These are phyloP conservation scores for Anolis carolinensis DNA, from an alignment of 2,113 vertebrate species.

Conservation along the genomic window DNA sequence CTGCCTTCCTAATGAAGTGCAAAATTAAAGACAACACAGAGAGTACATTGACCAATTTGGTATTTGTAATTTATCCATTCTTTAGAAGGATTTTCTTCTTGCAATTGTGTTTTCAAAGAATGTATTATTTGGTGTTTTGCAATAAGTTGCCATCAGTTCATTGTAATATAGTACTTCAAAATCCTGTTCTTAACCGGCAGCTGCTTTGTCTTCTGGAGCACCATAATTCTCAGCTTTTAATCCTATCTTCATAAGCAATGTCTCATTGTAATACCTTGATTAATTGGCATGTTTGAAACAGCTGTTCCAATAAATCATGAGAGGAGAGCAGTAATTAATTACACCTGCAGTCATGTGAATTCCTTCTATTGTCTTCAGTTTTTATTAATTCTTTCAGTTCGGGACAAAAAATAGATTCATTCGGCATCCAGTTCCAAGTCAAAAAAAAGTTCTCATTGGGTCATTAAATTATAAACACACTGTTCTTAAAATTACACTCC, in stretches of 20 bases:
- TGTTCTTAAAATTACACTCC: slow-evolving; percentile 52
- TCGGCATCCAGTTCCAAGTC: background rate
- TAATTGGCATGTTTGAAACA: background rate
- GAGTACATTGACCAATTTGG: background rate
- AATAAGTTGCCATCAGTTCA: background rate
- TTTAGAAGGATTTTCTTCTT: background rate
- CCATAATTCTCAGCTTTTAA: background rate
- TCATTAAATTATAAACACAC: background rate
- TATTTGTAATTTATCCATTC: background rate
- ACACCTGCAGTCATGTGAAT: background rate
- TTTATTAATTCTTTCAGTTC: background rate
- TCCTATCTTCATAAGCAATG: background rate
- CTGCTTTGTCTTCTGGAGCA: background rate
- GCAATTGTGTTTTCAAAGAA: background rate
- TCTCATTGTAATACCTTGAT: background rate
- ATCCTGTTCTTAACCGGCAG: background rate
- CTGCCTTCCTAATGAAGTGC: background rate
- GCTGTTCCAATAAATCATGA: background rate
- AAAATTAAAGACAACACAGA: background rate
- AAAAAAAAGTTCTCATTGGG: background rate
- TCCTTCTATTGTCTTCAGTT: background rate
- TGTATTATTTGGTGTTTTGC: background rate
- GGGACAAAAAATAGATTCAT: background rate
- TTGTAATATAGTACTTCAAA: background rate
- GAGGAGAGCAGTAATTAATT: background rate